These are phyloP conservation scores for Tridacna crocea DNA, from an alignment of 2,888 invertebrate genomes.

Conservation along the genomic window DNA sequence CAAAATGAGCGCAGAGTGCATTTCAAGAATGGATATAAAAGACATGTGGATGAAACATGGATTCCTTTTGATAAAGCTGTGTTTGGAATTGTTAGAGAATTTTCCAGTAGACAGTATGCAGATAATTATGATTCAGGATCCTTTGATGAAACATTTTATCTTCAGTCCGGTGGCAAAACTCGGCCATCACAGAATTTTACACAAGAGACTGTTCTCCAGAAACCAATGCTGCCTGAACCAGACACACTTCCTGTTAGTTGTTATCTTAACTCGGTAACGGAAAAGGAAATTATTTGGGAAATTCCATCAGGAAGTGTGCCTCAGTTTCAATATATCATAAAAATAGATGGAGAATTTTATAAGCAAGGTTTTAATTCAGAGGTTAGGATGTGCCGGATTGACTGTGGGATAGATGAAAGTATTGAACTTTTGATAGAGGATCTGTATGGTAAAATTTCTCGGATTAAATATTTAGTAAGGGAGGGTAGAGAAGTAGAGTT, in stretches of 20 bases:
- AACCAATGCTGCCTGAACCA: constrained; percentile 41
- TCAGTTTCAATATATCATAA: constrained; percentile 63
- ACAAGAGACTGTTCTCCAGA: constrained; percentile 31
- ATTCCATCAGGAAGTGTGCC: constrained; percentile 61
- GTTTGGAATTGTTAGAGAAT: constrained; percentile 63
- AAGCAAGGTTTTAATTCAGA: constrained; percentile 54
- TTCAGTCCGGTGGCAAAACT: constrained; percentile 70
- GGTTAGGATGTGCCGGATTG: constrained; percentile 43
- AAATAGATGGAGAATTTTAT: constrained; percentile 46
- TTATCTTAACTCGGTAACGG: constrained; percentile 49
- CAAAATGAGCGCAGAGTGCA: constrained; percentile 58
- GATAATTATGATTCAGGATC: constrained; percentile 58
- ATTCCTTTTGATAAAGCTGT: constrained; percentile 56
- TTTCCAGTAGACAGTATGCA: constrained; percentile 50
- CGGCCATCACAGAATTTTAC: constrained; percentile 51
- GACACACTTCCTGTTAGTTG: constrained; percentile 54
- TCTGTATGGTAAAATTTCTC: constrained; percentile 48
- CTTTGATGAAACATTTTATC: constrained; percentile 46
- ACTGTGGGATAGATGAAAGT: constrained; percentile 32
- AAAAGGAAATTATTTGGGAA: constrained; percentile 54
- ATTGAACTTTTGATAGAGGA: constrained; percentile 58
- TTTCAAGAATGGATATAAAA: constrained; percentile 66
- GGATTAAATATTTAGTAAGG: constrained; percentile 33
- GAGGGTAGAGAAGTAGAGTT: constrained; percentile 23
- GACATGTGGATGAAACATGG: constrained; percentile 60